Evolutionary conservation across 2,113 vertebrate genomes (phyloP).

Genomic region (Campylomormyrus tamandua): DNA sequence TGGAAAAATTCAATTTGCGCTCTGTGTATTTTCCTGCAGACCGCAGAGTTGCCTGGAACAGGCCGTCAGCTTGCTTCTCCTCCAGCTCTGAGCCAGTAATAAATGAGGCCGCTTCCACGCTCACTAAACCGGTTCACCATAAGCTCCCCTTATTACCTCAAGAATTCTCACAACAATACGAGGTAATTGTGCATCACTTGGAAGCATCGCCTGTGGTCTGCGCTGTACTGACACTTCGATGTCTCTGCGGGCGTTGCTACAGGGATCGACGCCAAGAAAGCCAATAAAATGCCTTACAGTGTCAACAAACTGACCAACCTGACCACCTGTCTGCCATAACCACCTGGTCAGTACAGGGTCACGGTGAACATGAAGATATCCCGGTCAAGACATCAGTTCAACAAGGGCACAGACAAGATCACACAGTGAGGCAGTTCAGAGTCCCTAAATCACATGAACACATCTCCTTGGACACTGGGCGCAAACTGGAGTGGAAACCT

Average conservation of each 20-base stretch:
- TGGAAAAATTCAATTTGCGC: slow-evolving; percentile 47
- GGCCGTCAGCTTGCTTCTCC: background rate
- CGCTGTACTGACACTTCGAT: background rate
- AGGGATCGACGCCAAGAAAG: background rate
- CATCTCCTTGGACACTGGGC: background rate
- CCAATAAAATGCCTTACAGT: background rate
- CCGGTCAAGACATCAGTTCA: background rate
- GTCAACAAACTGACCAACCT: background rate
- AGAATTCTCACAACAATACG: background rate
- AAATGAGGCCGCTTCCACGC: slow-evolving; percentile 20
- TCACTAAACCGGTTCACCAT: background rate
- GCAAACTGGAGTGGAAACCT: background rate
- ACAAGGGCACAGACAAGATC: background rate
- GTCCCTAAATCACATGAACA: background rate
- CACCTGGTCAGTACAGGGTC: background rate
- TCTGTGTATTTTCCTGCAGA: slow-evolving; percentile 33
- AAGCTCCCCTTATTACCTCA: background rate
- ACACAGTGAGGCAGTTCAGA: background rate
- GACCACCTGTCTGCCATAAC: background rate
- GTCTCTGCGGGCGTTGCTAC: background rate
- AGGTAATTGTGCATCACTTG: background rate
- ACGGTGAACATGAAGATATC: background rate
- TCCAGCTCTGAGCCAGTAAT: background rate
- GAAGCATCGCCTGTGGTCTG: background rate
- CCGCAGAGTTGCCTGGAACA: slow-evolving; percentile 26